These are phyloP conservation scores for Atethmia centrago DNA, from an alignment of 2,888 invertebrate genomes.

Conservation along the genomic window DNA sequence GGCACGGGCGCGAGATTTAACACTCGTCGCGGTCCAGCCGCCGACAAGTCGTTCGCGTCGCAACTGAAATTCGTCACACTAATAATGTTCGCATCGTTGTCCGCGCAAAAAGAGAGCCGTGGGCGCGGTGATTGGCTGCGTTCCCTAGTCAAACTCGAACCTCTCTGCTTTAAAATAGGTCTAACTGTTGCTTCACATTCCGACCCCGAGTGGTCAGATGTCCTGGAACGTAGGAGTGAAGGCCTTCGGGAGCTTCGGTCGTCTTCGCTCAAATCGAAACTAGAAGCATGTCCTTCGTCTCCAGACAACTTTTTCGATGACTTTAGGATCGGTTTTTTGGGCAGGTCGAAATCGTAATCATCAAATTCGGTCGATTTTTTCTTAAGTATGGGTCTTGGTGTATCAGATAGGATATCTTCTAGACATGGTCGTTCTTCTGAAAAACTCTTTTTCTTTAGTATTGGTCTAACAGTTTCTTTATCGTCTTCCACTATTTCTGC, in stretches of 20 bases:
- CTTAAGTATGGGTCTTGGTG: constrained; percentile 95
- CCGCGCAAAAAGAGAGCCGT: constrained; percentile 92
- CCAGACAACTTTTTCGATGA: constrained; percentile 92
- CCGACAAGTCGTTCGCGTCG: constrained; percentile 86
- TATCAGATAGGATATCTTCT: constrained; percentile 85
- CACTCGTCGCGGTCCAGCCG: constrained; percentile 87
- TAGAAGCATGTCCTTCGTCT: constrained; percentile 91
- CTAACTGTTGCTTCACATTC: constrained; percentile 91
- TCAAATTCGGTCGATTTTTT: constrained; percentile 95
- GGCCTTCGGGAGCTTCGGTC: constrained; percentile 90
- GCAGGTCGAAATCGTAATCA: constrained; percentile 93
- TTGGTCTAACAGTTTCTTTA: constrained; percentile 93
- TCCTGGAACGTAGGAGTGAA: constrained; percentile 89
- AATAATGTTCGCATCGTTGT: constrained; percentile 86
- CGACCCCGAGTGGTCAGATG: constrained; percentile 89
- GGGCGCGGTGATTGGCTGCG: constrained; percentile 92
- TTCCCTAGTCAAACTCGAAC: constrained; percentile 91
- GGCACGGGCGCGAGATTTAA: constrained; percentile 81
- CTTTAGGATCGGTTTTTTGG: constrained; percentile 94
- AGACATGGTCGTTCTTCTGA: constrained; percentile 92
- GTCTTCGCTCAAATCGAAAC: constrained; percentile 90
- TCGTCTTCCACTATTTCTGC: constrained; percentile 90
- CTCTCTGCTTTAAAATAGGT: constrained; percentile 92
- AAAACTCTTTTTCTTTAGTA: constrained; percentile 95
- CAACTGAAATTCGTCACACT: constrained; percentile 86